A percentile compares a stretch with the other conserved stretches of the same genome.
Conservation (phyloP, 2,113 vertebrate genomes). For the Centropristis striata region DNA sequence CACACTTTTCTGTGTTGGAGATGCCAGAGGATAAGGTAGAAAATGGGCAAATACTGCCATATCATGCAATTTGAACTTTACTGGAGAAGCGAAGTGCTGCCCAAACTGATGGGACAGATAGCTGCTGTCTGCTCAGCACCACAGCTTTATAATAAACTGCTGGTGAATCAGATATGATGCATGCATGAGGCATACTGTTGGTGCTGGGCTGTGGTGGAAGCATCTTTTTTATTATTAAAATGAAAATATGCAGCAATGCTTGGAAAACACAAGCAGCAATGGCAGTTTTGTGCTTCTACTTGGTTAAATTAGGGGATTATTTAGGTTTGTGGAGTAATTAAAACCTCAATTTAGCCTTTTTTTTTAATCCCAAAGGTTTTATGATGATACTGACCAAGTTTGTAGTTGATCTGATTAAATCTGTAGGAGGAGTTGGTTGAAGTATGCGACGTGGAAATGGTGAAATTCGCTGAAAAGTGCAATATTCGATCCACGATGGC, state of each 20-base stretch:
- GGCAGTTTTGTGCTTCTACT: conserved; percentile 1
- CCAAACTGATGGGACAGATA: conserved; percentile 1
- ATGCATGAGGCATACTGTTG: background rate
- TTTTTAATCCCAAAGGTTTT: too few relatives aligned
- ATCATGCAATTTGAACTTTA: conserved; percentile 19
- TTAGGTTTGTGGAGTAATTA: background rate
- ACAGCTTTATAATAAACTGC: background rate
- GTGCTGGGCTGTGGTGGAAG: background rate
- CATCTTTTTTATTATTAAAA: conserved; percentile 18
- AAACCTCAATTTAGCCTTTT: conserved; percentile 7
- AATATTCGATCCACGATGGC: too few relatives aligned
- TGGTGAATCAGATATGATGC: background rate
- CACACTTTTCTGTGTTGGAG: background rate
- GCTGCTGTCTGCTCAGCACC: conserved; percentile 4
- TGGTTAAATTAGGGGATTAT: conserved; percentile 31
- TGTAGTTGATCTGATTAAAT: too few relatives aligned
- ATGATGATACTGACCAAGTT: too few relatives aligned
- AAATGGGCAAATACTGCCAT: background rate
- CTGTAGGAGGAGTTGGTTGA: too few relatives aligned
- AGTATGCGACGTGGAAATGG: too few relatives aligned
- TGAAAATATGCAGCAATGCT: background rate
- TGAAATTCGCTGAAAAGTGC: too few relatives aligned
- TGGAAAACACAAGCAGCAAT: background rate
- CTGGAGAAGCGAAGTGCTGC: background rate
- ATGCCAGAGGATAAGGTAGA: conserved; percentile 13